Conservation (phyloP, 1,140 invertebrate genomes). For the Lithobius niger region DNA sequence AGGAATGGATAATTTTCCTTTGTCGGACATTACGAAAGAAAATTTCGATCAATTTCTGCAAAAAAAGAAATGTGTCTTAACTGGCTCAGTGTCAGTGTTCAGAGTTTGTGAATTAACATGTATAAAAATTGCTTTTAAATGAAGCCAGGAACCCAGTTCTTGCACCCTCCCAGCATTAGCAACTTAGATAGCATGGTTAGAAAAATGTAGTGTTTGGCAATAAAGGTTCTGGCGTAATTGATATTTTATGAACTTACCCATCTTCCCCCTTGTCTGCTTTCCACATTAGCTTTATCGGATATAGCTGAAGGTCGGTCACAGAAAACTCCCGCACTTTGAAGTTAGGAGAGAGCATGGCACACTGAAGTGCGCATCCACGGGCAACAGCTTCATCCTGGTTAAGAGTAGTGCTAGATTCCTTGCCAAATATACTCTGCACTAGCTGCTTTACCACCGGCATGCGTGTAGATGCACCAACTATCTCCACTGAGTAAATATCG, state of each 20-base stretch:
- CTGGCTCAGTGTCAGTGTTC: no score
- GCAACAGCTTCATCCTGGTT: slow-evolving; percentile 97
- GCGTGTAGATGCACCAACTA: slow-evolving; percentile 88
- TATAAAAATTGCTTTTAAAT: no score
- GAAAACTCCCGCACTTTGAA: slow-evolving; percentile 89
- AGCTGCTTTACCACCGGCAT: slow-evolving; percentile 82
- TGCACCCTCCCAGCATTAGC: no score
- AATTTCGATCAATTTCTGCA: no score
- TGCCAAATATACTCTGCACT: slow-evolving; percentile 68
- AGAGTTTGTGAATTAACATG: no score
- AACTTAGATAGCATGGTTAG: no score
- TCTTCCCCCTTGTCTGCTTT: slow-evolving; percentile 55
- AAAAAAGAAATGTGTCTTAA: no score
- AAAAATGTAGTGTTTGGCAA: no score
- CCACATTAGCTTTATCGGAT: slow-evolving; percentile 75
- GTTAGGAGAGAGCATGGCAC: slow-evolving; percentile 91
- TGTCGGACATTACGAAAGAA: no score
- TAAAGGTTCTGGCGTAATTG: neutral
- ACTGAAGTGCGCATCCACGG: slow-evolving; percentile 88
- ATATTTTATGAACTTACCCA: slow-evolving; percentile 30
- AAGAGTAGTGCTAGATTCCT: slow-evolving; percentile 79
- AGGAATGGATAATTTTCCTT: no score
- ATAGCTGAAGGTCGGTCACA: slow-evolving; percentile 85
- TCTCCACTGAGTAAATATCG: slow-evolving; percentile 88
- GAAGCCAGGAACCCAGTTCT: no score